Percentiles rank a stretch among this genome's conserved stretches.
These are phyloP conservation scores for Hypolimnas misippus DNA, from an alignment of 2,888 invertebrate genomes.

Conservation along the genomic window DNA sequence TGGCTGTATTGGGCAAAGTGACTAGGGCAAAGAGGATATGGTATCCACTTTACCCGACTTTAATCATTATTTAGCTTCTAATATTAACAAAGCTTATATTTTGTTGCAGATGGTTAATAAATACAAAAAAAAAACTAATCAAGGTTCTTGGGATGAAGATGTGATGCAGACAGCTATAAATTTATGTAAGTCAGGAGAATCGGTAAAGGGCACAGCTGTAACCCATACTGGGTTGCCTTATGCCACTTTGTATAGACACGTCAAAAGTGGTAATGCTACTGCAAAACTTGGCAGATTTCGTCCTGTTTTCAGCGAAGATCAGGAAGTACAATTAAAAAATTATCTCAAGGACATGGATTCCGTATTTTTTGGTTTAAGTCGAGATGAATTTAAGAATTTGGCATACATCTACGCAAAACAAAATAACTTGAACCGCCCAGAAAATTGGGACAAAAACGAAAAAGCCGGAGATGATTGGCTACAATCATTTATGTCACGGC, in stretches of 20 bases:
- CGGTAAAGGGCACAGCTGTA: slow-evolving; percentile 38
- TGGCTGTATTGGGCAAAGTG: slow-evolving; percentile 30
- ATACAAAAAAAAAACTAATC: slow-evolving; percentile 41
- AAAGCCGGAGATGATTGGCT: neutral
- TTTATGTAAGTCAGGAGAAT: slow-evolving; percentile 42
- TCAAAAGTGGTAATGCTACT: slow-evolving; percentile 37
- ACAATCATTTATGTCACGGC: neutral
- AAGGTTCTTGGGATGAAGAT: slow-evolving; percentile 37
- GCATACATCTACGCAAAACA: no score
- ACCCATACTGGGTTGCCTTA: slow-evolving; percentile 42
- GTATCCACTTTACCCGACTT: slow-evolving; percentile 40
- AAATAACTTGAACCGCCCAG: no score
- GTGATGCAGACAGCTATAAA: slow-evolving; percentile 41
- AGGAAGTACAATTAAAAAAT: slow-evolving; percentile 40
- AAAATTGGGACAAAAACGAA: no score
- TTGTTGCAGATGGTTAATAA: slow-evolving; percentile 37
- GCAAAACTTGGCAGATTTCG: slow-evolving; percentile 40
- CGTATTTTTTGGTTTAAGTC: slow-evolving; percentile 43
- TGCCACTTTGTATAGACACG: slow-evolving; percentile 41
- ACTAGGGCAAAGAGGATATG: slow-evolving; percentile 36
- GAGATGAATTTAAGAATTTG: slow-evolving; percentile 43
- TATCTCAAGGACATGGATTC: slow-evolving; percentile 44
- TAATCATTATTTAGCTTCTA: slow-evolving; percentile 35
- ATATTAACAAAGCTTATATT: slow-evolving; percentile 35
- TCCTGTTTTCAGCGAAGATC: slow-evolving; percentile 43